These are phyloP conservation scores for Borostomias antarcticus DNA, from an alignment of 2,797 vertebrate genomes.

Conservation along the genomic window DNA sequence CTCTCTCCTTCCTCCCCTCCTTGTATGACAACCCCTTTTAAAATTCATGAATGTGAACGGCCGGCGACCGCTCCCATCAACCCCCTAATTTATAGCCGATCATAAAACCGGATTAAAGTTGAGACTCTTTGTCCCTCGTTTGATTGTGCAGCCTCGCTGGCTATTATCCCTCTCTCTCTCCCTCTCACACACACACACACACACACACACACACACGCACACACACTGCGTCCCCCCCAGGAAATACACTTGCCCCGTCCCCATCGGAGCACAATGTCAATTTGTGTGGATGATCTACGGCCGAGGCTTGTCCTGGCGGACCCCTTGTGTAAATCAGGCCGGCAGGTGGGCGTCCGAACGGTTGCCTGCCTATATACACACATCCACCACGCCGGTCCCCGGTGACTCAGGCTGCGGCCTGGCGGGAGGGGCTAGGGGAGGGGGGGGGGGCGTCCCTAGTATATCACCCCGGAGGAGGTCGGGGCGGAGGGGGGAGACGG, in stretches of 20 bases:
- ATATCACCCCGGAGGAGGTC: not conserved
- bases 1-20: slow-evolving; percentile 5
- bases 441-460: slow-evolving; percentile 2
- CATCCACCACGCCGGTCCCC: slow-evolving; percentile 19
- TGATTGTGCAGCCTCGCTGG: slow-evolving; percentile 30
- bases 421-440: too few species aligned
- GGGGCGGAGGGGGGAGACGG: slow-evolving; percentile 10
- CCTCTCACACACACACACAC: too few species aligned
- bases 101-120: slow-evolving; percentile 52
- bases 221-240: not conserved
- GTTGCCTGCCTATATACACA: not conserved
- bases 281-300: slow-evolving; percentile 39
- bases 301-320: slow-evolving; percentile 26
- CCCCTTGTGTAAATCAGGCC: slow-evolving; percentile 33
- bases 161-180: not conserved
- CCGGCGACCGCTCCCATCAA: slow-evolving; percentile 8
- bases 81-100: slow-evolving; percentile 46
- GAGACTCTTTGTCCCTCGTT: slow-evolving; percentile 26
- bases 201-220: too few species aligned
- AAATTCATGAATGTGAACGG: slow-evolving; percentile 50
- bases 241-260: slow-evolving; percentile 5
- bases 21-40: slow-evolving; percentile 34
- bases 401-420: slow-evolving; percentile 17
- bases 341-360: not conserved
- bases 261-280: slow-evolving; percentile 24